Base-by-base conservation (phyloP, 2,888 invertebrate species). In the Xestia ashworthii region DNA sequence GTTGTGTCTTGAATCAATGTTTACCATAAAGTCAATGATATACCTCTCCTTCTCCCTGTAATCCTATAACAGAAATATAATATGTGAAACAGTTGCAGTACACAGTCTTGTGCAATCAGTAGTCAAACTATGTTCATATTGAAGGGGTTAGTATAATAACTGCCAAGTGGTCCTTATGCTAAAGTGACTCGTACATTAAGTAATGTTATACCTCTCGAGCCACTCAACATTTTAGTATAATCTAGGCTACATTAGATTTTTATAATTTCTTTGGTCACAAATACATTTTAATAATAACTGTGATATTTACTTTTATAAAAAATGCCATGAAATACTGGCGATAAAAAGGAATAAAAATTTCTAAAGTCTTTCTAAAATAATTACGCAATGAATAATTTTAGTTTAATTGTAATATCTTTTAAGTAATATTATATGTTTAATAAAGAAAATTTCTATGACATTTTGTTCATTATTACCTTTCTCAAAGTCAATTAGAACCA, bases 291-390 rank as follows among this genome's bases (percentile, higher is more conserved):
- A 95, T 95, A 93, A 95, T 94, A 96, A 96, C 96, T 96, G 96
- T 96, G 96, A 96, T 96, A 96, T 96, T 96, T 96, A 95, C 95
- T 96, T 96, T 96, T 95, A 96, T 92, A 94, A 91, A 93, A 93
- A 93, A 93, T 94, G 95, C 96, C 96, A 94, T 90, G 82, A 88
- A 87, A 89, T 82, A 93, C 92, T 94, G 96, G 96, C 95, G 91
- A 93, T 95, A 95, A 96, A 95, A 94, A 92, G 91, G 91, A 93
- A 90, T 93, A 92, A 93, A 93, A 93, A 93, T 90, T 78, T 76
- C 71, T 81, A 90, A 92, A 90, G 87, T 91, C 89, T 91, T 90
- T 87, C 88, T 86, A 82, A 80, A 88, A 83, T 88, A 88, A 87
- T 85, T 88, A 91, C 89, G 90, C 90, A 90, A 89, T 89, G 79